phyloP scores from a whole-genome alignment of 2,888 invertebrate species.

The Microctonus hyperodae region DNA sequence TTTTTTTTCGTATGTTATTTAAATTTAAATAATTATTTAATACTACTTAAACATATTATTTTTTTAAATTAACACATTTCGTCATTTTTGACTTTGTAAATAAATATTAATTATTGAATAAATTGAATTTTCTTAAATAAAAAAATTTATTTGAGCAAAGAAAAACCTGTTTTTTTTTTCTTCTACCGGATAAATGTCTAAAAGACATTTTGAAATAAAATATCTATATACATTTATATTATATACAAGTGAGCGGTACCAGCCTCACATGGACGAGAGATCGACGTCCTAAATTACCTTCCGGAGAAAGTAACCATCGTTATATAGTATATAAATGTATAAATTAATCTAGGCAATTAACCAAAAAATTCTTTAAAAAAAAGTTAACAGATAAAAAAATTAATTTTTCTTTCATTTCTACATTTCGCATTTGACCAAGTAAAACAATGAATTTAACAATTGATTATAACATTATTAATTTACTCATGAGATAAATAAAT shows the following conservation, averaged over 20 bases:
- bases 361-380: slow-evolving; percentile 9
- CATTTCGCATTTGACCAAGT: neutral
- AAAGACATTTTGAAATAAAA: neutral
- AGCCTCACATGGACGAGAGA: slow-evolving; percentile 9
- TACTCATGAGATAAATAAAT: no score
- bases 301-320: slow-evolving; percentile 12
- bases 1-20: no score
- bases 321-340: neutral
- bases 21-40: no score
- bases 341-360: neutral
- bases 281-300: slow-evolving; percentile 21
- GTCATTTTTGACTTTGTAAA: neutral
- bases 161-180: neutral
- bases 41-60: no score
- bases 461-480: no score
- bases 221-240: neutral
- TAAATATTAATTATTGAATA: neutral
- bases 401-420: neutral
- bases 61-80: neutral
- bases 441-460: neutral
- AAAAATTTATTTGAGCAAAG: neutral
- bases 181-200: neutral
- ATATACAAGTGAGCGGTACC: neutral
- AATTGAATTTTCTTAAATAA: neutral
- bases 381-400: neutral